phyloP scores from a whole-genome alignment of 2,113 vertebrate species.

The Aplodontia rufa region DNA sequence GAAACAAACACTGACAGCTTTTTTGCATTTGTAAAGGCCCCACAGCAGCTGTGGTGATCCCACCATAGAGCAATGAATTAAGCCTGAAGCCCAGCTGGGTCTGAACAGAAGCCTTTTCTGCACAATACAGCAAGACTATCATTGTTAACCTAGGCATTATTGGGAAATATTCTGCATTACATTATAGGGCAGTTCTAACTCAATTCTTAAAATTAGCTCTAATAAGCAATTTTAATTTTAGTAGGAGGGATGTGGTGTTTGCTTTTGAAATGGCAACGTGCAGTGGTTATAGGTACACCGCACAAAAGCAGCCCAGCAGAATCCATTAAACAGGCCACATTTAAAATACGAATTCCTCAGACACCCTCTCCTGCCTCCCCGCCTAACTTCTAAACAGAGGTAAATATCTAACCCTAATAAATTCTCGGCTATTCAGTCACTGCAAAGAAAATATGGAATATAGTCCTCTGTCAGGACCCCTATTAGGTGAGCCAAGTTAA shows the following conservation, averaged over 20 bases:
- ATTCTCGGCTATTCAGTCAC: neutral
- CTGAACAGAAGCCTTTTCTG: constrained; percentile 94
- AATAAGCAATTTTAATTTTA: constrained; percentile 86
- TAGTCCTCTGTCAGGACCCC: neutral
- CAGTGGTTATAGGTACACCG: constrained; percentile 34
- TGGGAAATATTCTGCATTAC: constrained; percentile 88
- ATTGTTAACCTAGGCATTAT: constrained; percentile 91
- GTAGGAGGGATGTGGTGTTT: constrained; percentile 76
- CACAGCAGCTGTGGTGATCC: constrained; percentile 99
- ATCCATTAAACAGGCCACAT: constrained; percentile 68
- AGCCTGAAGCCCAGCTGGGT: constrained; percentile 96
- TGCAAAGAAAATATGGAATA: neutral
- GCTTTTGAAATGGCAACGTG: constrained; percentile 73
- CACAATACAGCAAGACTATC: constrained; percentile 93
- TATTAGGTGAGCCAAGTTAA: constrained; percentile 33
- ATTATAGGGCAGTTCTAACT: constrained; percentile 83
- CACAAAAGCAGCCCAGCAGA: constrained; percentile 53
- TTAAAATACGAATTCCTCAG: constrained; percentile 63
- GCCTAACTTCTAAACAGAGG: neutral
- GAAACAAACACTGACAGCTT: constrained; percentile 99
- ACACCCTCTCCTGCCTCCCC: neutral
- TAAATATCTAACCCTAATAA: neutral
- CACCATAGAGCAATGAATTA: constrained; percentile 96
- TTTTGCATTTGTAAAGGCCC: constrained; percentile 99
- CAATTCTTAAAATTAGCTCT: constrained; percentile 86